phyloP scores from a whole-genome alignment of 2,797 vertebrate species.

The Acipenser ruthenus region DNA sequence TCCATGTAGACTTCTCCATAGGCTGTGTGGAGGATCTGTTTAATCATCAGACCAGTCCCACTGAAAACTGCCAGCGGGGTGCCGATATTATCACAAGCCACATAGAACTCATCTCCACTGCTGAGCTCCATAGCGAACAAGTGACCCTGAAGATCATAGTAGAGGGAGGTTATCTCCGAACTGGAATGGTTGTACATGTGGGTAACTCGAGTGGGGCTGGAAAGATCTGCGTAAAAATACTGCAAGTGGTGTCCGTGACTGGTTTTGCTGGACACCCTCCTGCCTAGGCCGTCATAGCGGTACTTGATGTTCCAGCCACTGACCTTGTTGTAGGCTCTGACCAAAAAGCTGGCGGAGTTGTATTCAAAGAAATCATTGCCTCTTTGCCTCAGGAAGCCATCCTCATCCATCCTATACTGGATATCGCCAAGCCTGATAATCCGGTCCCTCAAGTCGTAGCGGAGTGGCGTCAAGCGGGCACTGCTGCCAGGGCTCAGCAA shows the following conservation, averaged over 20 bases:
- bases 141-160: slow-evolving; percentile 96
- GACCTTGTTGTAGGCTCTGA: slow-evolving; percentile 84
- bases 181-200: slow-evolving; percentile 98
- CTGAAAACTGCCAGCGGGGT: slow-evolving; percentile 95
- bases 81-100: slow-evolving; percentile 93
- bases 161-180: slow-evolving; percentile 92
- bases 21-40: slow-evolving; percentile 88
- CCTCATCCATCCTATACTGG: slow-evolving; percentile 90
- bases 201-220: slow-evolving; percentile 87
- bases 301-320: slow-evolving; percentile 85
- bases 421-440: slow-evolving; percentile 88
- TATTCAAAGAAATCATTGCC: slow-evolving; percentile 92
- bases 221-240: slow-evolving; percentile 94
- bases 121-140: slow-evolving; percentile 97
- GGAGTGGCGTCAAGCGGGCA: slow-evolving; percentile 83
- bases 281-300: slow-evolving; percentile 86
- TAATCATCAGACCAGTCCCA: slow-evolving; percentile 90
- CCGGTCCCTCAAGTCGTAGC: slow-evolving; percentile 86
- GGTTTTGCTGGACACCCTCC: slow-evolving; percentile 85
- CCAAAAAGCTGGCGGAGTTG: slow-evolving; percentile 82
- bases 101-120: slow-evolving; percentile 93
- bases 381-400: slow-evolving; percentile 87
- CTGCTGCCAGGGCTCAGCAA: slow-evolving; percentile 91
- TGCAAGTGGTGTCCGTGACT: slow-evolving; percentile 83
- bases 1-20: slow-evolving; percentile 96